phyloP scores from a whole-genome alignment of 2,113 vertebrate species.

The Syrmaticus mikado region DNA sequence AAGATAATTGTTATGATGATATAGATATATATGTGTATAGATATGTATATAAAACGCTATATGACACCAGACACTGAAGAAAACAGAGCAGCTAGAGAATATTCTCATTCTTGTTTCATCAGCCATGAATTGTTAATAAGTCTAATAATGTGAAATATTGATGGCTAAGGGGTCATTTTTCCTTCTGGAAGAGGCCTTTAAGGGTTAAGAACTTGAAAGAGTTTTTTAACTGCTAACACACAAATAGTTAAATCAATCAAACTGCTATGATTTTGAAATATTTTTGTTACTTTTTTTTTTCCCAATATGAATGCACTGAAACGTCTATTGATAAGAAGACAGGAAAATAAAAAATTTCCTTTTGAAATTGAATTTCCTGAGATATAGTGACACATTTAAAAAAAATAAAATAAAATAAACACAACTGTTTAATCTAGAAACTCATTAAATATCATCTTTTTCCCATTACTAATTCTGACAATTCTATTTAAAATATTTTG shows the following conservation, averaged over 20 bases:
- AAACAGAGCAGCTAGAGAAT: not conserved
- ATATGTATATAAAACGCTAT: too few relatives aligned
- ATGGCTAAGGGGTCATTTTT: not conserved
- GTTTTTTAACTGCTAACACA: not conserved
- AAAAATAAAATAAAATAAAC: too few relatives aligned
- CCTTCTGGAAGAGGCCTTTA: not conserved
- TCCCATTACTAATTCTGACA: not conserved
- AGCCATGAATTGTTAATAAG: not conserved
- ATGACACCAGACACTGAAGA: too few relatives aligned
- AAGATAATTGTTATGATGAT: too few relatives aligned
- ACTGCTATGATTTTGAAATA: not conserved
- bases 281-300: not conserved
- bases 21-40: too few relatives aligned
- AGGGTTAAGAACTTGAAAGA: not conserved
- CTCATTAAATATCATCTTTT: not conserved
- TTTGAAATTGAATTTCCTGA: not conserved
- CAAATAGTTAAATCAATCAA: not conserved
- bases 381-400: not conserved
- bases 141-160: not conserved
- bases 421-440: not conserved
- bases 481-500: not conserved
- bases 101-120: not conserved
- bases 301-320: not conserved
- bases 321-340: not conserved
- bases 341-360: not conserved